Percentiles rank a stretch among this genome's conserved stretches.
These are phyloP conservation scores for Nasonia vitripennis DNA, from an alignment of 1,140 invertebrate species.

Conservation along the genomic window DNA sequence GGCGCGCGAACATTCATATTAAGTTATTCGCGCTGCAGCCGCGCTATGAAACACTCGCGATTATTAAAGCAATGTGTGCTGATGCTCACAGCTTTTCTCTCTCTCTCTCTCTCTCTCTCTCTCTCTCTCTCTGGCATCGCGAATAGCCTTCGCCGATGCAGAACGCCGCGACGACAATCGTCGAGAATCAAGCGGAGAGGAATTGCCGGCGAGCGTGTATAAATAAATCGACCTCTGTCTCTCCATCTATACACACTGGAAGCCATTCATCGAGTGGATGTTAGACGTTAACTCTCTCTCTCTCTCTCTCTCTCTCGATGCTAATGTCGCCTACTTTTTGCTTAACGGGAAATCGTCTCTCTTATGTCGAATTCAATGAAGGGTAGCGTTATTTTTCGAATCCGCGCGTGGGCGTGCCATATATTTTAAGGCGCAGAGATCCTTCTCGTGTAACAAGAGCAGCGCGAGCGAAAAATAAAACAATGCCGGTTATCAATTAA, in stretches of 20 bases:
- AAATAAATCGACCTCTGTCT: constrained; percentile 49
- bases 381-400: neutral
- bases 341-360: constrained; percentile 40
- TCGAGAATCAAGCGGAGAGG: neutral
- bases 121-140: neutral
- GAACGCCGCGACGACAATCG: neutral
- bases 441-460: no score
- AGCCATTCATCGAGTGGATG: constrained; percentile 9
- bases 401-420: neutral
- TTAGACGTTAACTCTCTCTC: neutral
- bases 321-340: constrained; percentile 47
- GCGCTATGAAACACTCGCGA: neutral
- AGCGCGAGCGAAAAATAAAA: neutral
- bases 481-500: neutral
- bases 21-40: no score
- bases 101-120: no score
- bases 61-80: neutral
- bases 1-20: no score
- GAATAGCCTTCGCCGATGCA: neutral
- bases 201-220: constrained; percentile 29
- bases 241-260: neutral
- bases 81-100: neutral
- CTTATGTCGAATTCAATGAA: constrained; percentile 17
- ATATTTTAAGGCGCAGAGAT: neutral
- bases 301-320: neutral